Conservation (phyloP, 2,888 invertebrate species). For the Sphecodes monilicornis region DNA sequence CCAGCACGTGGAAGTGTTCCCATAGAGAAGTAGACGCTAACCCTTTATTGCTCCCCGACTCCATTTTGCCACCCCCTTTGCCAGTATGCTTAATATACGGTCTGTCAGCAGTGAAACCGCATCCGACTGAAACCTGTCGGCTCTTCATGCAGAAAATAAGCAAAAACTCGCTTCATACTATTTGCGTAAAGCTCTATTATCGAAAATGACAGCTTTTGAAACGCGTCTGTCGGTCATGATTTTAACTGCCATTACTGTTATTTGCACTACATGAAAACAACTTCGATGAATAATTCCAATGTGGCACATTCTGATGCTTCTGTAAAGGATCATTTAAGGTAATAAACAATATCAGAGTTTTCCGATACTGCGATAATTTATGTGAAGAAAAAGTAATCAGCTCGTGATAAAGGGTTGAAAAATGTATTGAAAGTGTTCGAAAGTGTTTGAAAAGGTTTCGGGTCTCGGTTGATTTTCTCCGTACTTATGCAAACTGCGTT, state of each 20-base stretch:
- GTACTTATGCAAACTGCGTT: constrained; percentile 21
- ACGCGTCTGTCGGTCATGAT: background rate
- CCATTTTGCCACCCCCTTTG: background rate
- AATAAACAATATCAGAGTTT: no score
- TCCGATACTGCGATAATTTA: no score
- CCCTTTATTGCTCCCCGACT: background rate
- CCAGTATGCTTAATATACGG: background rate
- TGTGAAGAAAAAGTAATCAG: background rate
- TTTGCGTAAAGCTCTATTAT: background rate
- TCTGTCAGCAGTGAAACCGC: background rate
- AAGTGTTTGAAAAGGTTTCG: background rate
- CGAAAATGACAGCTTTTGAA: background rate
- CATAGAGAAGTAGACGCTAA: background rate
- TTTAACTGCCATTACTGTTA: background rate
- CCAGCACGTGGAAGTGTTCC: background rate
- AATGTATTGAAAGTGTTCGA: background rate
- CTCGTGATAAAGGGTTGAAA: background rate
- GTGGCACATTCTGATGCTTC: no score
- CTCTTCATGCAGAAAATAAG: background rate
- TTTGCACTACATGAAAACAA: background rate
- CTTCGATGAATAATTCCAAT: background rate
- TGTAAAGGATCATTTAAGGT: no score
- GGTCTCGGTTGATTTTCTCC: background rate
- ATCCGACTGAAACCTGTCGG: background rate
- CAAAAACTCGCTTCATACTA: background rate